Evolutionary conservation across 2,888 invertebrate species (phyloP).

Genomic region (Drosophila monieri): DNA sequence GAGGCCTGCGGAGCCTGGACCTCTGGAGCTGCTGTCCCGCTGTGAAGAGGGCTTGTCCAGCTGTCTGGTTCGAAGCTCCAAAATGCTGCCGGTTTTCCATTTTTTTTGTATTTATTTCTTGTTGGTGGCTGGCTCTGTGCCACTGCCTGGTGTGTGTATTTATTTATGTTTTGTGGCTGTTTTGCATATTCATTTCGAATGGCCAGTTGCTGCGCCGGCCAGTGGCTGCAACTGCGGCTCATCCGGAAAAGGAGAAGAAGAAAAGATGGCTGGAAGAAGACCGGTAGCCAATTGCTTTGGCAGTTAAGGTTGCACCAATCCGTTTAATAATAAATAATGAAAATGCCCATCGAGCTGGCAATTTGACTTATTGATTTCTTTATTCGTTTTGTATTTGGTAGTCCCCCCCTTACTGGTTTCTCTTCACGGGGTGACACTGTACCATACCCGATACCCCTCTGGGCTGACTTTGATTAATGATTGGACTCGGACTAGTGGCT

Average conservation of each 20-base stretch:
- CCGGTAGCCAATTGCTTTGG: slow-evolving; percentile 81
- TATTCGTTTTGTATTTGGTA: slow-evolving; percentile 39
- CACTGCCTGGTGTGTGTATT: background rate
- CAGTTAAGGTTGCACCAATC: slow-evolving; percentile 82
- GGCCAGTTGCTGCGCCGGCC: slow-evolving; percentile 38
- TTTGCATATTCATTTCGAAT: slow-evolving; percentile 73
- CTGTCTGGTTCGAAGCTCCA: slow-evolving; percentile 51
- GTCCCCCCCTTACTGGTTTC: background rate
- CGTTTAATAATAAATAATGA: slow-evolving; percentile 79
- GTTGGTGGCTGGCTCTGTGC: background rate
- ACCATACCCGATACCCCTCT: slow-evolving; percentile 7
- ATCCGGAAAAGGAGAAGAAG: background rate
- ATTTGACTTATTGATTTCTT: slow-evolving; percentile 72
- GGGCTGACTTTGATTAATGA: slow-evolving; percentile 52
- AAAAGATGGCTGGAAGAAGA: slow-evolving; percentile 54
- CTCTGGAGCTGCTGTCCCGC: slow-evolving; percentile 20
- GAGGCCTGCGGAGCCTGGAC: slow-evolving; percentile 1
- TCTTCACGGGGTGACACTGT: slow-evolving; percentile 33
- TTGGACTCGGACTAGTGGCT: background rate
- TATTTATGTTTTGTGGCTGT: slow-evolving; percentile 39
- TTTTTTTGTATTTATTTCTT: background rate
- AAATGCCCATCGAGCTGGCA: slow-evolving; percentile 47
- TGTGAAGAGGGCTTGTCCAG: slow-evolving; percentile 55
- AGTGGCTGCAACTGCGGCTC: slow-evolving; percentile 5
- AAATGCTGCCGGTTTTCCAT: slow-evolving; percentile 53